Evolutionary conservation across 2,113 vertebrate species (phyloP).

Genomic region (Sebastes fasciatus): DNA sequence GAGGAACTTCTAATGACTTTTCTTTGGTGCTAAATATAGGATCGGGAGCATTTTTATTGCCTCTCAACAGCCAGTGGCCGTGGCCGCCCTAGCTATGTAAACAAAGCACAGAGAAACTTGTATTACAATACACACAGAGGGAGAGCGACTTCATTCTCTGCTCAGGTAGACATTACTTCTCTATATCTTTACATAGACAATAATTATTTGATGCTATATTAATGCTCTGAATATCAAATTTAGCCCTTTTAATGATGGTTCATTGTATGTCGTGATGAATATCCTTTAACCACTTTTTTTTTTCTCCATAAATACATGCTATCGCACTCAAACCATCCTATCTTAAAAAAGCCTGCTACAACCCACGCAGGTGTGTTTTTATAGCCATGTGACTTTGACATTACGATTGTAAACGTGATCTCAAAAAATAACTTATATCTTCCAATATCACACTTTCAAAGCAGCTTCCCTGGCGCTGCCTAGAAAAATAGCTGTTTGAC

Average conservation of each 20-base stretch:
- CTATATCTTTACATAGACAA: too few relatives aligned
- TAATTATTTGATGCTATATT: too few relatives aligned
- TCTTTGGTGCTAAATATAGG: background rate
- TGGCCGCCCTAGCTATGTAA: too few relatives aligned
- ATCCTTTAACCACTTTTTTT: background rate
- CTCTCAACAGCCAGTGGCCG: too few relatives aligned
- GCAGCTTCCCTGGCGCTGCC: background rate
- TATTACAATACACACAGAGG: too few relatives aligned
- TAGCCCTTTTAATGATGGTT: background rate
- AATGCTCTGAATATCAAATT: too few relatives aligned
- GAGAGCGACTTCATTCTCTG: too few relatives aligned
- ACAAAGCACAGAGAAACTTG: too few relatives aligned
- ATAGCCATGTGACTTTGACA: background rate
- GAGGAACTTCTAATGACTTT: background rate
- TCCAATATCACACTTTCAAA: background rate
- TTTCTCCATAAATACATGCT: background rate
- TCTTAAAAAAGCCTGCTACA: background rate
- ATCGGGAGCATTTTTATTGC: too few relatives aligned
- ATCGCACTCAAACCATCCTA: background rate
- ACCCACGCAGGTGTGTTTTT: background rate
- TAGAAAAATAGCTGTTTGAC: constrained; percentile 34
- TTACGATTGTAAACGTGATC: constrained; percentile 8
- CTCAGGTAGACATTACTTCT: too few relatives aligned
- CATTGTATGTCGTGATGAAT: background rate
- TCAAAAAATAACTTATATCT: background rate